Base-by-base conservation (phyloP, 2,888 invertebrate genomes). In the Eucriotettix oculatus region DNA sequence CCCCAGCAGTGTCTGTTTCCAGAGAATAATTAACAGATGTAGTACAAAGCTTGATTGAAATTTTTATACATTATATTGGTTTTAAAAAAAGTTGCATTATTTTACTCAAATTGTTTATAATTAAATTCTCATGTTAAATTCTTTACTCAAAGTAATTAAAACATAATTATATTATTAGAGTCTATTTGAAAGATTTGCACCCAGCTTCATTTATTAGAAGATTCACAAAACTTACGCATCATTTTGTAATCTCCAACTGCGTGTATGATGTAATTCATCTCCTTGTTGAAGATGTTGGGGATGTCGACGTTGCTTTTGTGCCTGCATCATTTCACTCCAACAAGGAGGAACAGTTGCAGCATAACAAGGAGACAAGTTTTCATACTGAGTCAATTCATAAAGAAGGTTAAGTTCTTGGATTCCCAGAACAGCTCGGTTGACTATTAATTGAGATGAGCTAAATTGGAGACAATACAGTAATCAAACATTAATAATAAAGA, bases 311-410 rank as follows among this genome's bases (percentile, higher is more conserved):
- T 93, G 91, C 61, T 92, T 83, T 70, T 93, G 92, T 9, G 92
- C 91, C 65, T 93, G 93, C 67, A 93, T 90, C 68, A 94, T 80
- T 72, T 94, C 93, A 65, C 86, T 88, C 95, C 95, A 95, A 73
- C 93, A 94, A 7, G 91, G 86, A 0, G 94, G 92, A 5, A 93
- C 91, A 16, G 91, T 92, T 0, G 92, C 91, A 58, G 88, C 85
- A 71, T 90, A 94, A 0, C 82, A 75, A 1, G 81, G 81, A 66
- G 80, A 79, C 60, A 83, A 72, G 64, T 80, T 80, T 68, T 90
- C 89, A 68, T 89, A 89, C 64, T 85, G 82, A 2, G 88, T 90
- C 60, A 94, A 73, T 52, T 83, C 79, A 67, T 88, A 84, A 58
- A 94, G 76, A 14, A 79, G 76, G 65, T 83, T 81, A 65, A 90